Evolutionary conservation across 2,888 invertebrate species (phyloP).

Genomic region (Panzeria rudis): DNA sequence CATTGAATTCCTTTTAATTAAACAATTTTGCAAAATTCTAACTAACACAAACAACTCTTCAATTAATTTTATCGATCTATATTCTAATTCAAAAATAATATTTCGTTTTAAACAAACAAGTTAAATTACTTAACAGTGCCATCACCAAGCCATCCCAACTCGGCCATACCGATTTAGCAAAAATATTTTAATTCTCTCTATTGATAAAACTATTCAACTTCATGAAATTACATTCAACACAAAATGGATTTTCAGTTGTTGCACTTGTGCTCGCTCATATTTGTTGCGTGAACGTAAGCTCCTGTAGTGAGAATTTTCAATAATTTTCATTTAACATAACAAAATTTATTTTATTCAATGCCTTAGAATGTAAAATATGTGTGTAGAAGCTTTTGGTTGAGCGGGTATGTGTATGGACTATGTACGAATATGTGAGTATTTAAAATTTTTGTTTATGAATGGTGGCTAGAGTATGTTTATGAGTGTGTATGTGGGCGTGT

Average conservation of each 20-base stretch:
- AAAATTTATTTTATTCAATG: slow-evolving; percentile 26
- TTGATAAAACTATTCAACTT: slow-evolving; percentile 19
- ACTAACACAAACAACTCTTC: slow-evolving; percentile 17
- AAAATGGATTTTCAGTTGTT: slow-evolving; percentile 5
- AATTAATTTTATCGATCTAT: slow-evolving; percentile 38
- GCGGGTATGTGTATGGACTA: background rate
- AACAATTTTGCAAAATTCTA: background rate
- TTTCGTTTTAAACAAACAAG: slow-evolving; percentile 10
- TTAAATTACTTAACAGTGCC: background rate
- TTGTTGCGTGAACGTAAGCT: background rate
- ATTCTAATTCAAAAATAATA: slow-evolving; percentile 36
- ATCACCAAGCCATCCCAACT: background rate
- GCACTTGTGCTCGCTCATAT: background rate
- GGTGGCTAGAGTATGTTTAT: background rate
- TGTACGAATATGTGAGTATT: background rate
- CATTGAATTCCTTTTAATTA: slow-evolving; percentile 24
- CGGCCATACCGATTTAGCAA: background rate
- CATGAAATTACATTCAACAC: slow-evolving; percentile 18
- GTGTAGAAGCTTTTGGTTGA: background rate
- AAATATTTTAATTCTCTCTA: background rate
- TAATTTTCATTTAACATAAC: slow-evolving; percentile 45
- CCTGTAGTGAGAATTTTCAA: slow-evolving; percentile 18
- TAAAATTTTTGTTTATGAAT: slow-evolving; percentile 35
- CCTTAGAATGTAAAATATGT: slow-evolving; percentile 25
- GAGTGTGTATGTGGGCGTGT: background rate